These are phyloP conservation scores for Luffia ferchaultella DNA, from an alignment of 2,888 invertebrate genomes.

Conservation along the genomic window DNA sequence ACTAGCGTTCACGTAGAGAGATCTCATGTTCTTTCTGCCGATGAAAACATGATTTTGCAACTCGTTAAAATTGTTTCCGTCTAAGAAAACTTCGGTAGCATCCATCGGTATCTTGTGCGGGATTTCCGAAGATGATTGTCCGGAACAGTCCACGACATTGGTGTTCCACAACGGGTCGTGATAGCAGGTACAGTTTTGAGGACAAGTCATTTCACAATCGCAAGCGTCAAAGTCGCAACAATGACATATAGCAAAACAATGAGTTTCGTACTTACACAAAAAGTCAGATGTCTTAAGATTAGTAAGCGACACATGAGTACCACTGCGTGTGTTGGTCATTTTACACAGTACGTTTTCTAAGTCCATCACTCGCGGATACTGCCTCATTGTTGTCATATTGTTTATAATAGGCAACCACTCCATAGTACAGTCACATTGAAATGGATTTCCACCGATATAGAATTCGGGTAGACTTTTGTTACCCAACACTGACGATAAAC, in stretches of 20 bases:
- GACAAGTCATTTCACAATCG: conserved; percentile 97
- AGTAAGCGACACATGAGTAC: conserved; percentile 79
- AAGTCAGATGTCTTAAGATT: conserved; percentile 84
- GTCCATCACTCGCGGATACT: conserved; percentile 90
- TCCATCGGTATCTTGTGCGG: conserved; percentile 93
- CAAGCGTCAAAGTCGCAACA: conserved; percentile 97
- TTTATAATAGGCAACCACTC: conserved; percentile 93
- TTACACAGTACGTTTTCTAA: conserved; percentile 88
- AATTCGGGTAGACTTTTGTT: conserved; percentile 85
- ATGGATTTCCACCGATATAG: conserved; percentile 92
- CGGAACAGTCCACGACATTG: conserved; percentile 91
- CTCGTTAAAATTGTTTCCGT: conserved; percentile 87
- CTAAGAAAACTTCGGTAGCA: conserved; percentile 91
- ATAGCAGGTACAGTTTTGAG: conserved; percentile 92
- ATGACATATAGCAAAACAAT: conserved; percentile 94
- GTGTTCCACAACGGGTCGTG: conserved; percentile 94
- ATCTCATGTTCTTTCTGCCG: conserved; percentile 87
- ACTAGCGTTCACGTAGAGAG: conserved; percentile 86
- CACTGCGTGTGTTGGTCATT: conserved; percentile 84
- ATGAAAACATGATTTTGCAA: conserved; percentile 89
- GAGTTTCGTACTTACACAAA: conserved; percentile 90
- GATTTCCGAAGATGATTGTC: conserved; percentile 78
- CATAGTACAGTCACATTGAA: conserved; percentile 95
- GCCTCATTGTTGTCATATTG: conserved; percentile 81
- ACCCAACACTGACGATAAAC: conserved; percentile 76